phyloP scores from a whole-genome alignment of 2,113 vertebrate species.

The Gallinago media region DNA sequence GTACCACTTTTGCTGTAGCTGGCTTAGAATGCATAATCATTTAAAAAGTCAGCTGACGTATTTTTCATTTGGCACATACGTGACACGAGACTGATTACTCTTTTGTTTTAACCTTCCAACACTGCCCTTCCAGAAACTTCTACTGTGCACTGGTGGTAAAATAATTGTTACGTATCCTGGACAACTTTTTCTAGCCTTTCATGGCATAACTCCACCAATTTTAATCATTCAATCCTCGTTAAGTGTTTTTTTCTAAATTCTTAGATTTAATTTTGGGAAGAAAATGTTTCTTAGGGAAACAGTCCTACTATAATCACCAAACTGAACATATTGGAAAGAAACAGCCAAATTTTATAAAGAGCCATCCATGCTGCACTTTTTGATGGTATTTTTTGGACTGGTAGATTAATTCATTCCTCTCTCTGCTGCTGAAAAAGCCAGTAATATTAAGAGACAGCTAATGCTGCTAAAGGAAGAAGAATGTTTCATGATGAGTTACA shows the following conservation, averaged over 20 bases:
- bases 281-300: background rate
- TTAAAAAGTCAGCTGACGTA: background rate
- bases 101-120: background rate
- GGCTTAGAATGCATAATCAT: background rate
- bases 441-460: conserved; percentile 56
- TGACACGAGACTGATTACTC: background rate
- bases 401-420: background rate
- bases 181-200: background rate
- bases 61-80: background rate
- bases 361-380: background rate
- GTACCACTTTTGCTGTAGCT: background rate
- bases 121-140: background rate
- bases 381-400: background rate
- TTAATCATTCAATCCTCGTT: background rate
- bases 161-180: background rate
- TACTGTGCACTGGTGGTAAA: background rate
- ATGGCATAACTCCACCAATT: background rate
- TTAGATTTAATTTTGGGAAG: too few species aligned
- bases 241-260: background rate
- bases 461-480: conserved; percentile 38
- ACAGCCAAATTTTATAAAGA: background rate
- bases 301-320: background rate
- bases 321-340: background rate
- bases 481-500: conserved; percentile 34
- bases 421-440: background rate